Percentiles rank a stretch among this genome's conserved stretches.
phyloP scores from a whole-genome alignment of 2,113 vertebrate genomes.

The Lagenorhynchus albirostris region DNA sequence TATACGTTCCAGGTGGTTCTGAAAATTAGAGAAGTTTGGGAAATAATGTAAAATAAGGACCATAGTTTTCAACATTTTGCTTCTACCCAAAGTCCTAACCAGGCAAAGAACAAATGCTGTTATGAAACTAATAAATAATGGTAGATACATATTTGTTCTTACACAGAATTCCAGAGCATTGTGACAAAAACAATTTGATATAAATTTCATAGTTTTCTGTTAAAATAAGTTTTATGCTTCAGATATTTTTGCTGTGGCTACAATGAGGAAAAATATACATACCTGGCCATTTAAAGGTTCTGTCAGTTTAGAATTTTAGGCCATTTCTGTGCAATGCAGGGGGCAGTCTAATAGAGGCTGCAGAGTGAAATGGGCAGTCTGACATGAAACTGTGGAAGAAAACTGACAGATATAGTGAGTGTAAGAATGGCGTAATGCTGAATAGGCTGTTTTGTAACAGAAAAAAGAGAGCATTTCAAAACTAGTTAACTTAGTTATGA shows the following conservation, averaged over 20 bases:
- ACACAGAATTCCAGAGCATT: not conserved
- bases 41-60: not conserved
- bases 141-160: not conserved
- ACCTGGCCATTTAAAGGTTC: not conserved
- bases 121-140: not conserved
- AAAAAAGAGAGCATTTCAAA: slow-evolving; percentile 45
- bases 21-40: not conserved
- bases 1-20: not conserved
- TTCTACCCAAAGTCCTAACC: not conserved
- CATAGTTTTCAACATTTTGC: not conserved
- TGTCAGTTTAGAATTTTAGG: slow-evolving; percentile 13
- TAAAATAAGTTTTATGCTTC: not conserved
- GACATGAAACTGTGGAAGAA: not conserved
- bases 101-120: not conserved
- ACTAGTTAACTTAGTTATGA: slow-evolving; percentile 51
- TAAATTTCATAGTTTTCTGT: not conserved
- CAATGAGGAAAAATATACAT: not conserved
- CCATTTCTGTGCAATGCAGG: not conserved
- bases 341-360: not conserved
- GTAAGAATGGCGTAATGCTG: not conserved
- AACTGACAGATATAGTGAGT: not conserved
- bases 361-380: not conserved
- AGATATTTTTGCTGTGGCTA: not conserved
- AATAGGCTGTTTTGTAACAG: slow-evolving; percentile 6
- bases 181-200: not conserved